phyloP scores from a whole-genome alignment of 2,797 vertebrate species.

The Sparus aurata region DNA sequence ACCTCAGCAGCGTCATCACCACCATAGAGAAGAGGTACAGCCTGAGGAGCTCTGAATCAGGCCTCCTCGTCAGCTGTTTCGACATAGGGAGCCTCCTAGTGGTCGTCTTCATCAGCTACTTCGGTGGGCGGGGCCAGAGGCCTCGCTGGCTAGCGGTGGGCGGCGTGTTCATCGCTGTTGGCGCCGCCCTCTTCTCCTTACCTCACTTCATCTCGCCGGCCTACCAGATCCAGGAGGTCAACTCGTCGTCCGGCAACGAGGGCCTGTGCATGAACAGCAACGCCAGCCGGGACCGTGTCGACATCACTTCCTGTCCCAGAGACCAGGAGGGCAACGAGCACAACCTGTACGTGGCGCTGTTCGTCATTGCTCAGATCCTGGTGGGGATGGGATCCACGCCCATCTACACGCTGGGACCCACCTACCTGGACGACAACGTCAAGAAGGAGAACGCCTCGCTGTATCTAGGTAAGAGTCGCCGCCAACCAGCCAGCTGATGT shows the following conservation, averaged over 20 bases:
- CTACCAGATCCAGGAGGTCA: slow-evolving; percentile 95
- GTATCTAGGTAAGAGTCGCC: slow-evolving; percentile 92
- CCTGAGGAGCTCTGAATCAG: slow-evolving; percentile 95
- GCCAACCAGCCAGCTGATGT: neutral
- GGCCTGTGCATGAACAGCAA: slow-evolving; percentile 91
- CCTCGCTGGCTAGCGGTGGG: slow-evolving; percentile 96
- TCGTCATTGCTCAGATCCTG: slow-evolving; percentile 95
- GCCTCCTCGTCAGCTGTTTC: slow-evolving; percentile 98
- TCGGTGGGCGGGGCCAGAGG: slow-evolving; percentile 93
- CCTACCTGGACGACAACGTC: slow-evolving; percentile 98
- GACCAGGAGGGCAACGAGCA: slow-evolving; percentile 93
- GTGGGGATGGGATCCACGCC: slow-evolving; percentile 99
- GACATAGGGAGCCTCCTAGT: slow-evolving; percentile 97
- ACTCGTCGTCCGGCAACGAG: slow-evolving; percentile 89
- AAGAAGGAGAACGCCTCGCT: slow-evolving; percentile 99
- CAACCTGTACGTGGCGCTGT: slow-evolving; percentile 95
- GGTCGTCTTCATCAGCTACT: slow-evolving; percentile 98
- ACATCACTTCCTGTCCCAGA: slow-evolving; percentile 86
- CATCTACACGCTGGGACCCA: slow-evolving; percentile 98
- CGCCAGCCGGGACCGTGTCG: slow-evolving; percentile 78
- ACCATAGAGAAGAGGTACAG: slow-evolving; percentile 99
- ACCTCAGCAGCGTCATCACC: slow-evolving; percentile 99
- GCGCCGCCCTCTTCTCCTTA: slow-evolving; percentile 94
- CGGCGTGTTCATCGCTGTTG: slow-evolving; percentile 92
- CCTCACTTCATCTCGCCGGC: slow-evolving; percentile 98